phyloP scores from a whole-genome alignment of 2,797 vertebrate genomes.

The Gymnocypris eckloni region DNA sequence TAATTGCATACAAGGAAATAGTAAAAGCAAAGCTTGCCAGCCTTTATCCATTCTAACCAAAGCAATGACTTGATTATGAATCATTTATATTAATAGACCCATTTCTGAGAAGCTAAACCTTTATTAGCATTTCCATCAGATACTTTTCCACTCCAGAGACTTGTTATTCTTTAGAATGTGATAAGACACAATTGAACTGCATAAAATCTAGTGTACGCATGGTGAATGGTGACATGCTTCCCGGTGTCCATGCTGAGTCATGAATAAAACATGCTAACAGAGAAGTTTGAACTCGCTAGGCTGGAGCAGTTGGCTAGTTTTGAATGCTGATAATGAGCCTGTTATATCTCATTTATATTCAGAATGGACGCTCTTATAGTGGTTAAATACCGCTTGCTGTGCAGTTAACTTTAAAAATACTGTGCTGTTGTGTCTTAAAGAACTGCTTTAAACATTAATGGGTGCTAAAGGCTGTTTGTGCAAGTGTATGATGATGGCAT shows the following conservation, averaged over 20 bases:
- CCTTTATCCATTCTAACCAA: neutral
- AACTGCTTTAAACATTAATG: neutral
- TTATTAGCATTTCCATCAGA: conserved; percentile 42
- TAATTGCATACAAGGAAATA: neutral
- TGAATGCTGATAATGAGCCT: conserved; percentile 61
- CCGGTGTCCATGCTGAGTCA: conserved; percentile 49
- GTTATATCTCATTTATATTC: conserved; percentile 65
- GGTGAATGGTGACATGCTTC: conserved; percentile 50
- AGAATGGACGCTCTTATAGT: conserved; percentile 31
- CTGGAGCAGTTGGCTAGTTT: conserved; percentile 56
- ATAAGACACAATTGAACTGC: conserved; percentile 56
- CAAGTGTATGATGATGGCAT: neutral
- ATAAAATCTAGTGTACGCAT: conserved; percentile 51
- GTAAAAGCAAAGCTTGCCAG: neutral
- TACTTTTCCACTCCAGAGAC: conserved; percentile 34
- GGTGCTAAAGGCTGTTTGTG: neutral
- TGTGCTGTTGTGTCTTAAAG: conserved; percentile 3
- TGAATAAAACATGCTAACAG: conserved; percentile 65
- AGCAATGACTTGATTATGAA: conserved; percentile 15
- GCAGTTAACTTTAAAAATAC: neutral
- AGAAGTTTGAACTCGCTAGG: conserved; percentile 53
- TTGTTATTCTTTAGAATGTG: conserved; percentile 36
- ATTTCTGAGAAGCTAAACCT: conserved; percentile 25
- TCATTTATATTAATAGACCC: conserved; percentile 42
- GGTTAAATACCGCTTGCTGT: conserved; percentile 45